Evolutionary conservation across 2,113 vertebrate genomes (phyloP), one percentile per base, ranked within the genome.

Genomic region (Rhadina sibilatrix): DNA sequence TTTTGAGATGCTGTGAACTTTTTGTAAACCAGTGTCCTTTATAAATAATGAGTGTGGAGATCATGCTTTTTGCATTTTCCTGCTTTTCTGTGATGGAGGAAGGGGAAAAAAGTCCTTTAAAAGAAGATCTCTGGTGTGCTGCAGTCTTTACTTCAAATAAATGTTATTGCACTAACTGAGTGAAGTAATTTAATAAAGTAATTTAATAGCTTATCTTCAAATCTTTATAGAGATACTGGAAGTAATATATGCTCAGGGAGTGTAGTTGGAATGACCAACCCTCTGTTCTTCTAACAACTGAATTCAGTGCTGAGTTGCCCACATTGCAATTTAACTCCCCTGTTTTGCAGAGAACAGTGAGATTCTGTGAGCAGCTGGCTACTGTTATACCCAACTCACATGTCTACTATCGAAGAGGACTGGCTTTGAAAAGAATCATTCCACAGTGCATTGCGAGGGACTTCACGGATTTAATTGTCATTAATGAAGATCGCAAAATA

Each of bases 371-470:
- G 86, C 99, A 99, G 87, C 97, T 99, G 69, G 98, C 99, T 16
- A 98, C 98, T 33, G 98, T 99, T 12, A 98, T 99, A 95, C 99
- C 99, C 56, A 98, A 99, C 47, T 98, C 99, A 0, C 98, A 99
- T 10, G 99, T 99, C 65, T 99, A 99, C 97, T 99, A 99, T 94
- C 98, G 99, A 97, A 98, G 99, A 98, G 99, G 99, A 84, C 94
- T 99, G 95, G 99, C 99, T 87, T 96, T 99, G 94, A 99, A 99
- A 97, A 99, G 96, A 96, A 97, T 99, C 95, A 99, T 99, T 84
- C 99, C 99, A 47, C 99, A 99, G 96, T 99, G 99, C 59, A 87
- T 99, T 56, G 97, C 99, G 57, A 98, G 98, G 96, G 97, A 98
- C 95, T 99, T 99, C 95, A 99, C 99, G 0, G 99, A 99, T 97